Evolutionary conservation across 2,888 invertebrate genomes (phyloP), one percentile per base, ranked within the genome.

Genomic region (Caradrina clavipalpis): DNA sequence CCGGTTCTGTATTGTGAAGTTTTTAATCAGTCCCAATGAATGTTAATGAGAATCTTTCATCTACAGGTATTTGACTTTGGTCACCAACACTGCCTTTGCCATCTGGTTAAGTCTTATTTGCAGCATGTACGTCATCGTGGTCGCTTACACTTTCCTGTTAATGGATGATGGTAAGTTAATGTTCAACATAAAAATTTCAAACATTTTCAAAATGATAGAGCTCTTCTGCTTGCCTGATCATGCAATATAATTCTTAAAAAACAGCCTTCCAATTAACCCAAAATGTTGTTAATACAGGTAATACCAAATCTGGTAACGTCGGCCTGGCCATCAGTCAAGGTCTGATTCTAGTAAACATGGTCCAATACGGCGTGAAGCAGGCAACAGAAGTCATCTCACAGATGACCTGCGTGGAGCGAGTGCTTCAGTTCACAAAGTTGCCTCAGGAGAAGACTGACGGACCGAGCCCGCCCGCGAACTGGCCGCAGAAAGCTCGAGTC

Each of bases 341-440:
- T 69, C 91, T 98, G 57, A 97, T 97, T 81, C 88, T 98, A 73
- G 98, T 98, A 59, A 98, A 98, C 73, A 97, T 98, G 97, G 96
- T 98, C 68, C 98, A 98, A 89, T 97, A 97, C 93, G 98, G 98
- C n/a, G 97, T 98, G 71, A 96, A 98, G 69, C 98, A 98, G 89
- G 97, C 97, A 26, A 97, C 98, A 0, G 98, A 98, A 88, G 97
- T 97, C 15, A 95, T 97, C 57, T 97, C 97, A 21, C 97, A 97
- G 85, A 98, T 98, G 97, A 97, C 97, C 1, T 97, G 97, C 61
- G 98, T 98, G 0, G 98, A 98, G 89, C 95, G 98, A 64, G 97
- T 98, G 0, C 88, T 98, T 17, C 98, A 98, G 87, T 98, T 98
- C 90, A 97, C 97, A 0, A 95, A 97, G 19, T 90, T 98, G 35